Evolutionary conservation across 2,113 vertebrate genomes (phyloP), one percentile per base, ranked within the genome.

Genomic region (Nothoprocta pentlandii): DNA sequence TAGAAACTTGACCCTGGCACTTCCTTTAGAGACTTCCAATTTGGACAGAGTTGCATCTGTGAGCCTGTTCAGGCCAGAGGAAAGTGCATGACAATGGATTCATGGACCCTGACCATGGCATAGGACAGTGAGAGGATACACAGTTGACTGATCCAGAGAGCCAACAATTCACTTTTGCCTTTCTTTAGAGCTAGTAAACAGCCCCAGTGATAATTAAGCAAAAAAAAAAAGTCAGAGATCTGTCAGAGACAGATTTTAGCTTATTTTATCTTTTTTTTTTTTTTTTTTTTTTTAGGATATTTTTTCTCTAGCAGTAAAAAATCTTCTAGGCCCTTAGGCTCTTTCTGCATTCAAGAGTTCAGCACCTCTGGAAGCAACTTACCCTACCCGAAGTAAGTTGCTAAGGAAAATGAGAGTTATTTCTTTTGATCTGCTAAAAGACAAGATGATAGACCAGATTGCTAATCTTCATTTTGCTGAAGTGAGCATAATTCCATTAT

Each of bases 11-110:
- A 70, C 64, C 77, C 64, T 64, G 39, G 28, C 25, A 26, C 69
- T 90, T 90, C 80, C 94, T 97, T 96, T 85, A 84, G 47, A 93
- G 68, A 92, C 51, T 5, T 95, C 93, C 92, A 96, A 82, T 91
- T 94, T 94, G 95, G 88, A 95, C 85, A 82, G 54, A 58, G 46
- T 39, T 53, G 25, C 42, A 87, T 95, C 94, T 94, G 79, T 93
- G 92, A 91, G 68, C 39, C 71, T 94, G 92, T 62, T 96, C 93
- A 85, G 68, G 92, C 67, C 88, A 93, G 83, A 96, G 69, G 94
- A 93, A 95, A 91, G 23, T 78, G 76, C 86, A 63, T 86, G 92
- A 94, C 92, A 96, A 93, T 78, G 81, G 69, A 87, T 88, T 95
- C 92, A 96, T 61, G 76, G 54, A 80, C 94, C 92, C 87, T 94